These are phyloP conservation scores for Leptobrachium ailaonicum DNA, from an alignment of 2,113 vertebrate genomes.

Conservation along the genomic window DNA sequence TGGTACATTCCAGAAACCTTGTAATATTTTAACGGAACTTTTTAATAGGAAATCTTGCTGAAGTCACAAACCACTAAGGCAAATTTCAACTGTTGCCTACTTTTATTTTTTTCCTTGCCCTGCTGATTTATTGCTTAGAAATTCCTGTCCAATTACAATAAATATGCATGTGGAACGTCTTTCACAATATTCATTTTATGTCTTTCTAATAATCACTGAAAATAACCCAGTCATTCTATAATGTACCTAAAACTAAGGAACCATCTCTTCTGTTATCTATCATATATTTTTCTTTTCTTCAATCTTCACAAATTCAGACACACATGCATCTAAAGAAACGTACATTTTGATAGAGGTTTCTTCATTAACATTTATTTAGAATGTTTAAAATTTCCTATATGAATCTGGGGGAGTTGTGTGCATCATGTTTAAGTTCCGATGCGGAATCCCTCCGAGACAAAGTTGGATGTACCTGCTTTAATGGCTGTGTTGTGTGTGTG, in stretches of 20 bases:
- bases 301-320: too few species aligned
- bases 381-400: too few species aligned
- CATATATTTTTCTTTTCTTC: not conserved
- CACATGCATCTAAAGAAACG: too few species aligned
- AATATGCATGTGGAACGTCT: conserved; percentile 12
- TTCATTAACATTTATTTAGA: too few species aligned
- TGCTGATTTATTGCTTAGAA: conserved; percentile 30
- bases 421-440: too few species aligned
- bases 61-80: conserved; percentile 14
- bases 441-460: too few species aligned
- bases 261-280: not conserved
- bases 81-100: conserved; percentile 6
- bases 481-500: too few species aligned
- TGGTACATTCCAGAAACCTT: conserved; percentile 34
- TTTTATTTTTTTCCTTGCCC: conserved; percentile 20
- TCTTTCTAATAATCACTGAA: not conserved
- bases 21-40: conserved; percentile 14
- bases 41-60: conserved; percentile 29
- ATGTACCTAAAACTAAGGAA: not conserved
- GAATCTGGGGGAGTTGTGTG: too few species aligned
- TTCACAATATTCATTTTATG: not conserved
- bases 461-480: too few species aligned
- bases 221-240: not conserved
- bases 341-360: too few species aligned
- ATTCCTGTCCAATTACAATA: conserved; percentile 25